Base-by-base conservation (phyloP, 2,888 invertebrate species). In the Liopterus haemorrhoidalis region DNA sequence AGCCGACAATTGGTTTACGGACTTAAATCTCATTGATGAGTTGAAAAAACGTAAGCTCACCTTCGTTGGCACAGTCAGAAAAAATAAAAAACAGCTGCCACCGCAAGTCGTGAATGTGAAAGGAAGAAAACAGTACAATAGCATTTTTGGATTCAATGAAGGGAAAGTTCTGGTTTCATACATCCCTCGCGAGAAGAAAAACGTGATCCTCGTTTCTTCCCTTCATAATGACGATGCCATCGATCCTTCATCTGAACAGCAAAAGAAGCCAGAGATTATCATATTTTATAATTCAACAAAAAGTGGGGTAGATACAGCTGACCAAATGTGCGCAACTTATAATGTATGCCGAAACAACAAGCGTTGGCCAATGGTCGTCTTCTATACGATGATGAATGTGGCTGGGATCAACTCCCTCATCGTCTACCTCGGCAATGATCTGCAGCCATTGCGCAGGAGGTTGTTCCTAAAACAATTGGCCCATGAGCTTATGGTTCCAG, bases 61-160 rank as follows among this genome's bases (percentile, higher is more conserved):
- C 25, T 36, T 42, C 30, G 52, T 50, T 31, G 54, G 48, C 32
- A 54, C 52, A 14, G 19, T 54, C 25, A 16, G 48, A 22, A 54
- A 54, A 51, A 52, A 54, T 41, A 49, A 54, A 46, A 40, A 49
- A 22, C 51, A 54, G 41, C 30, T 55, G 14, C 53, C 53, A 21
- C 45, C 49, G 11, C 19, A 46, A 15, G 43, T 54, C 41, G 37
- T 41, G 20, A 46, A 49, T 21, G 44, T 45, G 25, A 46, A 48
- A 37, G 6, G 27, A 28, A 24, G 50, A 8, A 43, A 42, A 33
- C 36, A 33, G 20, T 20, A 27, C 11, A 47, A 42, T 25, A 48
- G 36, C 21, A 39, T 51, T 32, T 54, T 54, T 48, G 49, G 41
- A 4, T 48, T 33, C 41, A 18, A 35, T 41, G 28, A 46, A 38